These are phyloP conservation scores for Pterobdella sp. DNA, from an alignment of 2,888 invertebrate species.

Conservation along the genomic window DNA sequence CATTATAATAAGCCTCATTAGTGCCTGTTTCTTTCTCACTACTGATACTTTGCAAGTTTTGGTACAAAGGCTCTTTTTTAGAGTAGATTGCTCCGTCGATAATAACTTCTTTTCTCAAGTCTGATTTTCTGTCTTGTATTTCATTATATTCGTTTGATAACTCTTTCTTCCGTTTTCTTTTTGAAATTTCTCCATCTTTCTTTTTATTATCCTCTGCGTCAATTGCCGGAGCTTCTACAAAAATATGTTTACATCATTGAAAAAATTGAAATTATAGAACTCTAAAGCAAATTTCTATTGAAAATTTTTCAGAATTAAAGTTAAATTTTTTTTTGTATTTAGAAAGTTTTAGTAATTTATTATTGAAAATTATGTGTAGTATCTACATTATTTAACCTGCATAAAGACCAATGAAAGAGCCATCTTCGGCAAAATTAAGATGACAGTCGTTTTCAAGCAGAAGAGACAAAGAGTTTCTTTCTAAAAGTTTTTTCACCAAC, in stretches of 20 bases:
- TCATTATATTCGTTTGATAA: too few relatives aligned
- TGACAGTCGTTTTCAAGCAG: conserved; percentile 25
- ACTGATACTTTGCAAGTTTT: neutral
- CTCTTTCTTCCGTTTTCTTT: neutral
- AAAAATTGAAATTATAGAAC: too few relatives aligned
- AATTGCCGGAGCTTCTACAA: neutral
- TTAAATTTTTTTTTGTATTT: too few relatives aligned
- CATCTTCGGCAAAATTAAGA: conserved; percentile 25
- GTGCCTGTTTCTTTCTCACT: neutral
- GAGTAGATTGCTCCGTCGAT: conserved; percentile 20
- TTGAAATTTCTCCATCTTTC: neutral
- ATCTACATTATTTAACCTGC: too few relatives aligned
- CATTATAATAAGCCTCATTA: conserved; percentile 24
- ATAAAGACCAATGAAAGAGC: conserved; percentile 27
- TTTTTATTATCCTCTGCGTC: neutral
- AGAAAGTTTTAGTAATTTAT: too few relatives aligned
- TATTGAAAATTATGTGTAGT: too few relatives aligned
- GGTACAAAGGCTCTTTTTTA: conserved; percentile 4
- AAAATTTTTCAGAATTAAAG: too few relatives aligned
- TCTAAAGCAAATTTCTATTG: too few relatives aligned
- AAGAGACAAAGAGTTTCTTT: conserved; percentile 24
- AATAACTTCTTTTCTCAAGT: too few relatives aligned
- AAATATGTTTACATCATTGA: too few relatives aligned
- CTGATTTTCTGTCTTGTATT: too few relatives aligned
- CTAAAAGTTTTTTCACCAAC: conserved; percentile 17